Percentiles rank a stretch among this genome's conserved stretches.
These are phyloP conservation scores for Rousettus madagascariensis DNA, from an alignment of 2,797 vertebrate genomes.

Conservation along the genomic window DNA sequence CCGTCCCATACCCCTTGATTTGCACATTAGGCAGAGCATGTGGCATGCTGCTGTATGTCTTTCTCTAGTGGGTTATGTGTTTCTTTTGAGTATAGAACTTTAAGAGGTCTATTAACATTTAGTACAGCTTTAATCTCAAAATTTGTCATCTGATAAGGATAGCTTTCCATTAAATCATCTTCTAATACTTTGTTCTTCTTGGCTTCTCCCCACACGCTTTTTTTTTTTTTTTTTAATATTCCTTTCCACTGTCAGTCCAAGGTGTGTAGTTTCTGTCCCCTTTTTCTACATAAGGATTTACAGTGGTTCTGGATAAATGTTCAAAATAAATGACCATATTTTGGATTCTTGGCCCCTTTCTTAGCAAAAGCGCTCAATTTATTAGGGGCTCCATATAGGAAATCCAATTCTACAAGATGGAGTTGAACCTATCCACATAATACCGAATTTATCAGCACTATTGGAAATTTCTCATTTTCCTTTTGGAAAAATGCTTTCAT, in stretches of 20 bases:
- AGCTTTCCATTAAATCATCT: background rate
- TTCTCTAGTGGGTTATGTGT: background rate
- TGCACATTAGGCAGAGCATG: background rate
- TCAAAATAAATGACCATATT: background rate
- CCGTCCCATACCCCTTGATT: background rate
- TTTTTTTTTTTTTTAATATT: background rate
- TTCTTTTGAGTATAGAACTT: background rate
- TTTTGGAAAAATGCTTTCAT: background rate
- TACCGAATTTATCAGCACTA: background rate
- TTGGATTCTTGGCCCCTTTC: background rate
- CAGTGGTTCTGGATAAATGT: background rate
- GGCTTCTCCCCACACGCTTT: background rate
- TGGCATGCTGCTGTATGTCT: background rate
- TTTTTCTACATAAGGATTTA: background rate
- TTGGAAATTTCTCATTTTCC: background rate
- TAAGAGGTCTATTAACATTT: background rate
- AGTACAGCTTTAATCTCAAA: background rate
- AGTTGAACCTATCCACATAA: background rate
- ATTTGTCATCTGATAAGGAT: background rate
- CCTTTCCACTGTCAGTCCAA: background rate
- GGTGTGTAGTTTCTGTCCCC: background rate
- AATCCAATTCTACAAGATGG: background rate
- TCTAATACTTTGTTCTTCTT: background rate
- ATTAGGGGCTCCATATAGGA: background rate
- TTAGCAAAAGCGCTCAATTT: background rate